Conservation (phyloP, 92 coral and sea anemone genomes). For the Porites evermanni region DNA sequence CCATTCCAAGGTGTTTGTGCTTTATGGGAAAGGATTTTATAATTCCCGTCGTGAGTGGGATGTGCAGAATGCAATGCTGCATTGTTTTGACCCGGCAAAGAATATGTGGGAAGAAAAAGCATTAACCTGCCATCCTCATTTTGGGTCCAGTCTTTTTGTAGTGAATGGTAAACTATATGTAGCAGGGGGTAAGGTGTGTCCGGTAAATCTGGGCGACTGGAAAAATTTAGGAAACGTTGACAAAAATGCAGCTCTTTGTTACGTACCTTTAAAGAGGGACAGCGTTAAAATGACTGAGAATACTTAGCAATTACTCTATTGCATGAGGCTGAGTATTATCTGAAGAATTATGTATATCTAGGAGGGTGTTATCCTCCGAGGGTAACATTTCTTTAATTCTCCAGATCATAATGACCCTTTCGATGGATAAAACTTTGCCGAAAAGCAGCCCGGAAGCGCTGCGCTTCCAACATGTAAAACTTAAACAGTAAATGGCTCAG, state of each 20-base stretch:
- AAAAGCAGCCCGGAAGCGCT: too few species aligned
- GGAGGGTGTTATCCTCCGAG: too few species aligned
- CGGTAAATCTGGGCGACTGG: slow-evolving; percentile 26
- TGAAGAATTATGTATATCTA: too few species aligned
- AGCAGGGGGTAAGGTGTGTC: slow-evolving; percentile 29
- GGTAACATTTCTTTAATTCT: too few species aligned
- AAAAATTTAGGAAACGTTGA: not conserved
- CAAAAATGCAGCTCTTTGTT: not conserved
- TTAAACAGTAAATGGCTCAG: too few species aligned
- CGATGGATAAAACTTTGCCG: too few species aligned
- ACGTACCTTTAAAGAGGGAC: slow-evolving; percentile 20
- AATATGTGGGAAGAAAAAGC: slow-evolving; percentile 35
- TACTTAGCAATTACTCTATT: too few species aligned
- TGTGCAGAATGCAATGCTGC: not conserved
- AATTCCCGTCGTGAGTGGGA: too few species aligned
- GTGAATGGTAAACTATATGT: slow-evolving; percentile 27
- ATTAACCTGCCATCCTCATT: slow-evolving; percentile 11
- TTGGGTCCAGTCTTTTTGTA: slow-evolving; percentile 37
- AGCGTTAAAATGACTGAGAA: not conserved
- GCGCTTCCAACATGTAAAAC: too few species aligned
- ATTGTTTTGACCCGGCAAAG: slow-evolving; percentile 19
- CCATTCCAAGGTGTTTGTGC: not conserved
- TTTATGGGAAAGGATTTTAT: not conserved
- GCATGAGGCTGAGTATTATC: too few species aligned
- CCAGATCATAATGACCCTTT: too few species aligned